Base-by-base conservation (phyloP, 2,888 invertebrate species). In the Temnothorax rugatulus region DNA sequence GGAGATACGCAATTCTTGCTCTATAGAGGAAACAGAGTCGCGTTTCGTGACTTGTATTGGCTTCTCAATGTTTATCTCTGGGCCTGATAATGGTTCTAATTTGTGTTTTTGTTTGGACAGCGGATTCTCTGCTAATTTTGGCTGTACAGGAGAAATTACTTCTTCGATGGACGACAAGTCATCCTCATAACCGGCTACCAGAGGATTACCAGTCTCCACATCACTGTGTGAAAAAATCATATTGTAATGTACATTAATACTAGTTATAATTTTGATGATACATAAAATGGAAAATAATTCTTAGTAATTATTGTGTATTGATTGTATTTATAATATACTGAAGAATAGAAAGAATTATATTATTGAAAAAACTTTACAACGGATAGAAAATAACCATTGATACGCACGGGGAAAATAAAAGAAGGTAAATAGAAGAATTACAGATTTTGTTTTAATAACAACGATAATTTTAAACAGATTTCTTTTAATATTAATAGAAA, bases 111-210 rank as follows among this genome's bases (percentile, higher is more conserved):
- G 93, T 82, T 94, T 95, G 85, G 93, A 92, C 7, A 94, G 86
- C 8, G 93, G 95, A 92, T 94, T 95, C 88, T 94, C 94, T 59
- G 92, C 88, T 52, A 93, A 86, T 90, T 90, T 93, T 74, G 88
- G 91, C 73, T 91, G 91, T 52, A 92, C 92, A 82, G 90, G 93
- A 87, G 92, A 94, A 91, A 92, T 91, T 29, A 91, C 87, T 87
- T 95, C 95, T 87, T 97, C 97, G 66, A 96, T 96, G 0, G 97
- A 96, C 90, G 97, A 97, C 64, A 98, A 95, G 93, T 98, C 98
- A 93, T 98, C 98, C 94, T 98, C 97, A 89, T 97, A 97, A 73
- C 97, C 97, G 41, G 97, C 97, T 0, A 99, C 98, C 92, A 97
- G 95, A 38, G 98, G 98, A 95, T 98, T 98, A 9, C 96, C 96